Evolutionary conservation across 2,888 invertebrate species (phyloP).

Genomic region (Drosophila basisetae): DNA sequence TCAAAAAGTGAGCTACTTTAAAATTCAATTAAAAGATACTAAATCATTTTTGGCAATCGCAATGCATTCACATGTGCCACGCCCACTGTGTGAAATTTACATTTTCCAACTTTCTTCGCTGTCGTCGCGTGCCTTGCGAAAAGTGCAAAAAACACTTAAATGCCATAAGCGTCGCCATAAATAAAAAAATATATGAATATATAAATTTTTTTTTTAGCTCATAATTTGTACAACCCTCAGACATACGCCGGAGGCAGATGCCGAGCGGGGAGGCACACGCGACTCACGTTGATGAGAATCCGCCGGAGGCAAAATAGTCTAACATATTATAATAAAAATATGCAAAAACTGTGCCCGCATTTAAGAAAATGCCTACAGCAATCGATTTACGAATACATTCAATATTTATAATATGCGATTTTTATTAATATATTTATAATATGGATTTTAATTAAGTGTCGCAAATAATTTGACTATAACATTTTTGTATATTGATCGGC

Average conservation of each 20-base stretch:
- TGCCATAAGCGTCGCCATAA: conserved; percentile 70
- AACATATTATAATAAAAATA: conserved; percentile 33
- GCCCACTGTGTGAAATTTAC: conserved; percentile 58
- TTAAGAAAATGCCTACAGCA: background rate
- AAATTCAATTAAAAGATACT: conserved; percentile 75
- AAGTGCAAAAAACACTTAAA: conserved; percentile 81
- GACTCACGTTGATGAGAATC: conserved; percentile 56
- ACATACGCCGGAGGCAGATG: conserved; percentile 11
- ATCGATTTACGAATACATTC: background rate
- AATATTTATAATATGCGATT: background rate
- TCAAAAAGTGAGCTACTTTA: conserved; percentile 64
- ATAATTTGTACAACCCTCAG: conserved; percentile 60
- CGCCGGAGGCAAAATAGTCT: conserved; percentile 48
- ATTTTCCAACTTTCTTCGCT: conserved; percentile 43
- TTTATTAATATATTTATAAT: background rate
- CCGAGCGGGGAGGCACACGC: conserved; percentile 39
- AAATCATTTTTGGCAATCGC: conserved; percentile 56
- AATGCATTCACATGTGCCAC: conserved; percentile 56
- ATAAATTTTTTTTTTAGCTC: conserved; percentile 5
- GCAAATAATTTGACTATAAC: background rate
- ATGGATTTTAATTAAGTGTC: background rate
- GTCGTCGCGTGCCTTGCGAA: conserved; percentile 52
- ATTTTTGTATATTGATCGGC: background rate
- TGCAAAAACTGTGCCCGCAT: conserved; percentile 65
- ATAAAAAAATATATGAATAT: conserved; percentile 47